Evolutionary conservation across 2,113 vertebrate genomes (phyloP), one percentile per base, ranked within the genome.

Genomic region (Esox niger): DNA sequence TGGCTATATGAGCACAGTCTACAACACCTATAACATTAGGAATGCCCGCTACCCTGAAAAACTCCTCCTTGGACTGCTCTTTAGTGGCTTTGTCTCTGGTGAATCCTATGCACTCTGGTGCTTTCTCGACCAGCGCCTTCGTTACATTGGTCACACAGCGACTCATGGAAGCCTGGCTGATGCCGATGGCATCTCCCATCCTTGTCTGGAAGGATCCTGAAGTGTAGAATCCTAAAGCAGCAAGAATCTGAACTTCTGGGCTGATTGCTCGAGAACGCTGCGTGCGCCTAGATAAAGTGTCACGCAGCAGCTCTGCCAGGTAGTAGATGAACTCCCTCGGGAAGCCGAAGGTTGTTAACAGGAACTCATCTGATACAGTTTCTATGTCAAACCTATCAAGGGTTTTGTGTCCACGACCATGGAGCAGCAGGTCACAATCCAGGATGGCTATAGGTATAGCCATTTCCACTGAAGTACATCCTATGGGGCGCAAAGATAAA

Each of bases 161-260:
- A 25, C 96, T 98, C 96, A 98, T 98, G 11, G 97, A 99, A 2
- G 97, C 96, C 84, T 99, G 97, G 69, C 96, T 98, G 79, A 99
- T 99, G 54, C 97, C 97, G 4, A 99, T 97, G 15, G 94, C 93
- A 26, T 98, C 95, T 32, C 95, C 97, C 95, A 99, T 97, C 3
- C 93, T 94, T 2, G 96, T 98, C 90, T 99, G 97, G 80, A 97
- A 99, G 1, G 95, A 98, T 1, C 97, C 97, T 0, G 95, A 96
- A 27, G 96, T 96, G 66, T 98, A 99, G 84, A 99, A 98, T n/a
- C 96, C 97, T 74, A 99, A n/a, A 0, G 97, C 97, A 0, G 97
- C 97, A 32, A 99, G 90, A 61, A 99, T 94, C 87, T 99, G 97
- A 0, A 97, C 97, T 77, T 98, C 96, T 0, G 97, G 95, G 74